Evolutionary conservation across 2,888 invertebrate species (phyloP), one percentile per base, ranked within the genome.

Genomic region (Anoncus sp.): DNA sequence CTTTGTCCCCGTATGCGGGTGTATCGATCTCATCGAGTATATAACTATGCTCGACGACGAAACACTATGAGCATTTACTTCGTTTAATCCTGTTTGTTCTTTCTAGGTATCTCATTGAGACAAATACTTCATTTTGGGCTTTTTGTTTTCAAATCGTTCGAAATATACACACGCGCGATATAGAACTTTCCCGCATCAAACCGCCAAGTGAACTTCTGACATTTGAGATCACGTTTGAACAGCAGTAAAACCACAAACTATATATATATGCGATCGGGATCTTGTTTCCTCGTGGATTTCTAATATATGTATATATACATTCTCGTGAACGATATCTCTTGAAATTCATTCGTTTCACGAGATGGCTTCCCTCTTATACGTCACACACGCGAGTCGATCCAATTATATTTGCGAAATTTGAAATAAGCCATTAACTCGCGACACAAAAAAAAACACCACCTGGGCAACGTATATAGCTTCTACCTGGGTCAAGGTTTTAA

Each of bases 21-120:
- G 14, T 72, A 72, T 77, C 72, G 77, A 72, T 67, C 57, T n/a
- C 77, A 40, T 66, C 27, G 53, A 24, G 22, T n/a, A 16, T 6
- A 31, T 7, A 31, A 31, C 3, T 31, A 31, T 14, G 10, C 31
- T 1, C 20, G 16, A 22, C 35, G 31, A 43, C 31, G 20, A 47
- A 47, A 63, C 22, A 45, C 27, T 47, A 1, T n/a, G n/a, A n/a
- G n/a, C 9, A 12, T 0, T 14, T 47, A 35, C 14, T 62, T 20
- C 18, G 18, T 31, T 49, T 16, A n/a, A 3, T 16, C 16, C 18
- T 45, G 43, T 62, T 47, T 9, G 6, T 20, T 20, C 4, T n/a
- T 45, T 31, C 31, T 27, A 49, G n/a, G 47, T 65, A 38, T 22
- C n/a, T 16, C 49, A 12, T 65, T 10, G 49, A 49, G n/a, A 22